Evolutionary conservation across 1,140 invertebrate species (phyloP), one percentile per base, ranked within the genome.

Genomic region (Cotesia typhae): DNA sequence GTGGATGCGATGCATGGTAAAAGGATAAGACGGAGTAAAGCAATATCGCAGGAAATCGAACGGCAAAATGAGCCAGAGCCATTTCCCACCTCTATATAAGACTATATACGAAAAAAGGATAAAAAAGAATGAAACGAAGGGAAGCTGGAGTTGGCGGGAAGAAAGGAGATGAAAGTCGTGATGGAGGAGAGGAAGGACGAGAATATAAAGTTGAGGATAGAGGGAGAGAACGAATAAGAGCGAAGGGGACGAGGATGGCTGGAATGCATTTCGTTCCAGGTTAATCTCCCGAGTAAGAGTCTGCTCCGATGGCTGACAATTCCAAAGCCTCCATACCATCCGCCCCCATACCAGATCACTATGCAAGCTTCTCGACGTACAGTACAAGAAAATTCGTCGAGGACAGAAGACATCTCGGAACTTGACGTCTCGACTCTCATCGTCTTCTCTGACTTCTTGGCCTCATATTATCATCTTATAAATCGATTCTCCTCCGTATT

Each of bases 31-130:
- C 61, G 38, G 61, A 59, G 47, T 52, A 61, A 72, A 80, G 83
- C 83, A 84, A 85, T 85, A 84, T 84, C 81, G 81, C 67, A 79
- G 83, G 82, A 84, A 84, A 84, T 85, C 82, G 84, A 85, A 85
- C 84, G 76, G 82, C 80, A 82, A 84, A 85, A 82, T 81, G 82
- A 84, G 81, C 83, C 76, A 72, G 68, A 78, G 73, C 17, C 65
- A 52, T 52, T 59, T 55, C 12, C 38, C 38, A 20, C 14, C 47
- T 52, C 61, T 37, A 55, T 53, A 41, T 17, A 55, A 47, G 36
- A 10, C 17, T 28, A 9, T 71, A 53, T 37, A 37, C 63, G 51
- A 35, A 67, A 70, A 47, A 55, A 57, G 28, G 57, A 53, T 28
- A 52, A 53, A 37, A 67, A 52, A 1, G 41, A 47, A 47, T 47